These are phyloP conservation scores for Poecilobothrus nobilitatus DNA, from an alignment of 2,888 invertebrate genomes.

Conservation along the genomic window DNA sequence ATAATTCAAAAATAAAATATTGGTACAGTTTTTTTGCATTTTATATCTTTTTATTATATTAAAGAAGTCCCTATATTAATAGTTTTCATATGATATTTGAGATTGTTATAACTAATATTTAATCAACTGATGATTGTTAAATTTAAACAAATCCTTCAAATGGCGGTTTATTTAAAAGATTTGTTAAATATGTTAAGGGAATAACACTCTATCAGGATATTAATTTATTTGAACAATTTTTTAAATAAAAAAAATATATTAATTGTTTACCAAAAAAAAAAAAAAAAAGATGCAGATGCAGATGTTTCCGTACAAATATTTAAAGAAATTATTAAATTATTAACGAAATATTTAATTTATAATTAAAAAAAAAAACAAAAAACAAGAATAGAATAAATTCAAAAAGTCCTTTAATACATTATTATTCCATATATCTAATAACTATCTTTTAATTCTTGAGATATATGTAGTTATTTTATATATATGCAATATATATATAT, in stretches of 20 bases:
- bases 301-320: slow-evolving; percentile 3
- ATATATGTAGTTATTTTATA: too few relatives aligned
- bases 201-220: background rate
- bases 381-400: too few relatives aligned
- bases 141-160: background rate
- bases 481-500: too few relatives aligned
- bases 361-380: too few relatives aligned
- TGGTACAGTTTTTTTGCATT: too few relatives aligned
- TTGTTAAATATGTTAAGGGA: background rate
- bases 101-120: background rate
- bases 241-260: background rate
- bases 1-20: too few relatives aligned
- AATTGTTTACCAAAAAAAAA: background rate
- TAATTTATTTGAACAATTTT: background rate
- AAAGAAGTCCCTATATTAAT: too few relatives aligned
- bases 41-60: too few relatives aligned
- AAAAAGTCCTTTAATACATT: too few relatives aligned
- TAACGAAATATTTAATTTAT: background rate
- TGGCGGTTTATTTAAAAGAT: background rate
- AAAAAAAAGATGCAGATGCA: too few relatives aligned
- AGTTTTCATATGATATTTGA: background rate
- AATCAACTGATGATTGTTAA: background rate
- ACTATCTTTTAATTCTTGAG: too few relatives aligned
- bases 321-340: background rate
- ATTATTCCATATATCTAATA: too few relatives aligned